Conservation (phyloP, 2,113 vertebrate genomes). For the Ctenomys sociabilis region DNA sequence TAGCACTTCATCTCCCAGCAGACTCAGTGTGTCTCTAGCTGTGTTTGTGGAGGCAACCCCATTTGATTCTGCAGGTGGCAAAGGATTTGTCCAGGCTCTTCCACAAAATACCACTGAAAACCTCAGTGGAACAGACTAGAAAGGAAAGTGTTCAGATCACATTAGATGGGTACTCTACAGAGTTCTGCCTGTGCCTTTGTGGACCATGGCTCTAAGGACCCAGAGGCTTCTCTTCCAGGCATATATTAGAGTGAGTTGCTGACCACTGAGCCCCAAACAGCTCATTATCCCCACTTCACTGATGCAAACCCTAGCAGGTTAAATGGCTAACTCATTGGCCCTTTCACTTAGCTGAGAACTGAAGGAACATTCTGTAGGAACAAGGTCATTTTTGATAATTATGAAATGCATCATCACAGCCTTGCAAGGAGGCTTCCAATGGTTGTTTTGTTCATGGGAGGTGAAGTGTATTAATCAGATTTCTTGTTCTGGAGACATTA, state of each 20-base stretch:
- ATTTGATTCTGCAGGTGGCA: neutral
- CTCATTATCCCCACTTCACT: neutral
- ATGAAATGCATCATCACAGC: neutral
- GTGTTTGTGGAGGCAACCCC: neutral
- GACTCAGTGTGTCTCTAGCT: neutral
- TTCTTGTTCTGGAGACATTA: neutral
- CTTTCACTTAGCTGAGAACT: neutral
- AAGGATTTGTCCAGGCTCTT: neutral
- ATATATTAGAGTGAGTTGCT: neutral
- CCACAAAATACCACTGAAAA: neutral
- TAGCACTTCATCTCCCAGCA: neutral
- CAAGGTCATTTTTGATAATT: neutral
- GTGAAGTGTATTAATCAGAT: neutral
- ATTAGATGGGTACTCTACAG: neutral
- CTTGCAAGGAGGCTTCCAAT: neutral
- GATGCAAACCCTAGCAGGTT: neutral
- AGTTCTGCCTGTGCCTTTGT: neutral
- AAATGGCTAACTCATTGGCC: neutral
- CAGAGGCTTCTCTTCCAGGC: neutral
- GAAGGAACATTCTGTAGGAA: neutral
- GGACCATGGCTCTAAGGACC: neutral
- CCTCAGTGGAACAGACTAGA: neutral
- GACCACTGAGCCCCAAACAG: neutral
- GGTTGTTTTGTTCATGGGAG: neutral
- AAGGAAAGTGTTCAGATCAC: neutral